These are phyloP conservation scores for Polymixis lichenea DNA, from an alignment of 2,888 invertebrate genomes.

Conservation along the genomic window DNA sequence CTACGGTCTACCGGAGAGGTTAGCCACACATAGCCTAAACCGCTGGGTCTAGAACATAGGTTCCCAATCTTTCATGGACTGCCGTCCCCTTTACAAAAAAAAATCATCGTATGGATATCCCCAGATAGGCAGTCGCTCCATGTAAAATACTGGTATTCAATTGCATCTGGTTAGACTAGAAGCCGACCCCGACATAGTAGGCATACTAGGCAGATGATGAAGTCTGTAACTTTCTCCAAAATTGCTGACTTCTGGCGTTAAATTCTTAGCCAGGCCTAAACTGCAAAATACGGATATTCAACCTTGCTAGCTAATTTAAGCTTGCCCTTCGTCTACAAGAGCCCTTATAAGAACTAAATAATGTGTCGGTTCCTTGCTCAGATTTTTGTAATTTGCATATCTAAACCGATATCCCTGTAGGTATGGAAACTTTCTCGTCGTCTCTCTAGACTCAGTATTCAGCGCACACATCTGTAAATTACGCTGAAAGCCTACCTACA, in stretches of 20 bases:
- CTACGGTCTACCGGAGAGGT: too few relatives aligned
- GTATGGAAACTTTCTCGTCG: not conserved
- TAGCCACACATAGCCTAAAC: too few relatives aligned
- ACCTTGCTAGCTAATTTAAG: not conserved
- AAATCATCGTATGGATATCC: too few relatives aligned
- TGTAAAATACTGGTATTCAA: too few relatives aligned
- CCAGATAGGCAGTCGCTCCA: too few relatives aligned
- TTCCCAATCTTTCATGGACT: too few relatives aligned
- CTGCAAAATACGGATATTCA: not conserved
- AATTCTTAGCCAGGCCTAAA: not conserved
- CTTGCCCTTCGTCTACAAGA: conserved; percentile 38
- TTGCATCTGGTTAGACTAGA: too few relatives aligned
- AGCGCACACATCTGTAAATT: conserved; percentile 16
- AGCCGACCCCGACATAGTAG: too few relatives aligned
- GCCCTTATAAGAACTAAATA: conserved; percentile 47
- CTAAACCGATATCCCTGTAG: not conserved
- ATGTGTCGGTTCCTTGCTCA: conserved; percentile 59
- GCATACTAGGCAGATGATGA: too few relatives aligned
- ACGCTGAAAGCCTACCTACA: not conserved
- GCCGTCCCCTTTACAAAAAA: too few relatives aligned
- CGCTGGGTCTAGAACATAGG: too few relatives aligned
- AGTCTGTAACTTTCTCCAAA: not conserved
- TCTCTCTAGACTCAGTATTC: conserved; percentile 9
- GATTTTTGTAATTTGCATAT: conserved; percentile 28
- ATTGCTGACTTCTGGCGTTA: not conserved